Evolutionary conservation across 1,140 invertebrate genomes (phyloP), one percentile per base, ranked within the genome.

Genomic region (Bathynomus jamesi): DNA sequence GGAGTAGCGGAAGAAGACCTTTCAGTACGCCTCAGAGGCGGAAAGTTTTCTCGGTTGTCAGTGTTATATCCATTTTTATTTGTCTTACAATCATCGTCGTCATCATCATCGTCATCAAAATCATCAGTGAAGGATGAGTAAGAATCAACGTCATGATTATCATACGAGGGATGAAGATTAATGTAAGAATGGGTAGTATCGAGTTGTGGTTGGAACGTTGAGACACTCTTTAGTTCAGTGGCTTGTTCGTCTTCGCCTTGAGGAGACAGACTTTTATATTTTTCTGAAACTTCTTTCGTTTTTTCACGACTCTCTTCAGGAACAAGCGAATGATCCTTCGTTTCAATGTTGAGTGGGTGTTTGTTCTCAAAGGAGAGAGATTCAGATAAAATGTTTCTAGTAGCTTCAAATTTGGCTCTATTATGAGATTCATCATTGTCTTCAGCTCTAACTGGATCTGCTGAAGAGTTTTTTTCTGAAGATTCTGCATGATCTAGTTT

Each of bases 51-150:
- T 29, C 13, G n/a, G 7, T 24, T 63, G 24, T n/a, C n/a, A 27
- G 61, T 7, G 28, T 21, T n/a, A 17, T 25, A 66, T 64, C 28
- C 21, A 29, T 27, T 46, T 28, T 32, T 17, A 28, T n/a, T 62
- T 25, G 46, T 27, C 25, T 60, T 21, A 62, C 63, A 28, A 3
- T 65, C 71, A 4, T 73, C 69, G 28, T 73, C 71, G 0, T 76
- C 75, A 21, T 74, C 72, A 0, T 76, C 75, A 2, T 76, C 75
- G 28, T 76, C 75, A 21, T 76, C 75, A 62, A 76, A 76, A 31
- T 76, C 75, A 61, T 77, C 75, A 13, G 75, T 77, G 66, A 77
- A 77, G 25, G 75, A 77, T 3, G 72, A 74, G 30, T 64, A 73
- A 21, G 70, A 71, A 46, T 74, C 75, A 7, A 67, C 40, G 61